Evolutionary conservation across 2,888 invertebrate genomes (phyloP).

Genomic region (Helleia helle): DNA sequence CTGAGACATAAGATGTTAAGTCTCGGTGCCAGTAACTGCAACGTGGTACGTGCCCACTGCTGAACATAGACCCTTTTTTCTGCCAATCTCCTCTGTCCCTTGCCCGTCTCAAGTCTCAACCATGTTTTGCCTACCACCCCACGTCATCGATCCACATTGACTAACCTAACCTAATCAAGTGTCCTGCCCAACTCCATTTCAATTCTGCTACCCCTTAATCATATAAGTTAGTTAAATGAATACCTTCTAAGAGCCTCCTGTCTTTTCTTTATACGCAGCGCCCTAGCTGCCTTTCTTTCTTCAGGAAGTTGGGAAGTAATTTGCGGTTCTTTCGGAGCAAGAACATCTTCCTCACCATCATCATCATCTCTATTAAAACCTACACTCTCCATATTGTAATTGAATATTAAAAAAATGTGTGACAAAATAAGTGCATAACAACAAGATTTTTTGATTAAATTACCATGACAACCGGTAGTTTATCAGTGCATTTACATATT

Average conservation of each 20-base stretch:
- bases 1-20: no score
- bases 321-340: slow-evolving; percentile 71
- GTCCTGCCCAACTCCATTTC: no score
- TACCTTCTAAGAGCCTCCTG: slow-evolving; percentile 75
- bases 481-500: no score
- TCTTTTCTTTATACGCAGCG: slow-evolving; percentile 77
- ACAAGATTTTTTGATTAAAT: slow-evolving; percentile 5
- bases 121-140: no score
- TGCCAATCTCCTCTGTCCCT: no score
- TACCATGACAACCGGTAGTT: slow-evolving; percentile 14
- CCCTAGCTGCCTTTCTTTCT: slow-evolving; percentile 81
- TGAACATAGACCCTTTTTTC: no score
- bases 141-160: no score
- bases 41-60: no score
- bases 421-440: slow-evolving; percentile 4
- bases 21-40: no score
- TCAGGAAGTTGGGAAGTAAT: slow-evolving; percentile 76
- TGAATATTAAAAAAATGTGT: neutral
- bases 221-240: neutral
- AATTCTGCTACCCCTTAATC: no score
- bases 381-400: slow-evolving; percentile 21
- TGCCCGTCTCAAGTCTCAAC: no score
- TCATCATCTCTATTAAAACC: slow-evolving; percentile 36
- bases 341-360: slow-evolving; percentile 56
- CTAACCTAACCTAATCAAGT: no score